These are phyloP conservation scores for Ailuropoda melanoleuca DNA, from an alignment of 2,113 vertebrate genomes.

Conservation along the genomic window DNA sequence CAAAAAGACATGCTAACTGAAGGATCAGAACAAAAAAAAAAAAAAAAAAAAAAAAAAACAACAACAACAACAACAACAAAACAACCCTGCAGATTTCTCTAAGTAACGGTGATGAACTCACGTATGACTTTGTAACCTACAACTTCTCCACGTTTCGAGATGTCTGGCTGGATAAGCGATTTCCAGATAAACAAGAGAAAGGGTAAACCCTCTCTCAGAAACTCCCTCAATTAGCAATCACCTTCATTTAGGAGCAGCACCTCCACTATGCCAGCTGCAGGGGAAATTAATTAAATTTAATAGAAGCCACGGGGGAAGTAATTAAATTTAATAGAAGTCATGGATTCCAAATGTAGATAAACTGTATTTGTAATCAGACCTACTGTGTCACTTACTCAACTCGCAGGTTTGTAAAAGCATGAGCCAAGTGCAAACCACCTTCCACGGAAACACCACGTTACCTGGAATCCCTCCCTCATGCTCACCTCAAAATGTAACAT, in stretches of 20 bases:
- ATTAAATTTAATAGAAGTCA: conserved; percentile 77
- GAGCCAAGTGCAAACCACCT: conserved; percentile 8
- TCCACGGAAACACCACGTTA: neutral
- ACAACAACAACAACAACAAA: neutral
- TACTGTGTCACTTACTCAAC: conserved; percentile 68
- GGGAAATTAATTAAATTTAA: conserved; percentile 78
- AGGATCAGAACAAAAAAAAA: neutral
- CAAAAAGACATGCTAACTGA: neutral
- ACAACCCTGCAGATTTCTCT: neutral
- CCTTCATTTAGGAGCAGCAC: conserved; percentile 67
- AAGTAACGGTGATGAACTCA: conserved; percentile 18
- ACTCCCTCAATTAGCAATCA: conserved; percentile 76
- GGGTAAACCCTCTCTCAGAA: conserved; percentile 62
- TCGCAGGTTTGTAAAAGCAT: conserved; percentile 17
- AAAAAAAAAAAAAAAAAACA: neutral
- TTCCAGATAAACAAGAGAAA: conserved; percentile 60
- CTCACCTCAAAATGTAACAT: neutral
- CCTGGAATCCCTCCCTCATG: neutral
- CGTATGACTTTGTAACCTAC: neutral
- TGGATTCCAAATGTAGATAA: conserved; percentile 79
- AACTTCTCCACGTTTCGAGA: conserved; percentile 2
- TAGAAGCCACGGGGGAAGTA: conserved; percentile 65
- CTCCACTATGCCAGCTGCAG: conserved; percentile 73
- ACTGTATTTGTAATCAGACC: conserved; percentile 73
- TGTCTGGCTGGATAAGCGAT: conserved; percentile 33